Conservation (phyloP, 2,888 invertebrate species). For the Nemoura dubitans region DNA sequence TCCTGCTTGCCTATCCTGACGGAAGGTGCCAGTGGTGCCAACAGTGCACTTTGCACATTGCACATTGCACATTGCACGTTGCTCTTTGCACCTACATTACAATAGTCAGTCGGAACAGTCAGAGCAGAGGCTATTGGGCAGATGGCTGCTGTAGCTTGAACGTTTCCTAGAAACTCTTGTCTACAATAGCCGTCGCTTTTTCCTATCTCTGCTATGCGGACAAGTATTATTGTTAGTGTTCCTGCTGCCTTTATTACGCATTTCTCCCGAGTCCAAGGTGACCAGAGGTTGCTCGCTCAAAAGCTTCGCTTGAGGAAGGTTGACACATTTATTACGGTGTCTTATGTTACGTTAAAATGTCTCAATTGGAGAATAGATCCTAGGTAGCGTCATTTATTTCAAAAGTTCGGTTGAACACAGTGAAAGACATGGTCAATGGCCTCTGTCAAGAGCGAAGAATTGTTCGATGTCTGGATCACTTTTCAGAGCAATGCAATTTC, state of each 20-base stretch:
- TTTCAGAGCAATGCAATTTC: too few relatives aligned
- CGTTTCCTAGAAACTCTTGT: too few relatives aligned
- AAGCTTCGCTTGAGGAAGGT: slow-evolving; percentile 14
- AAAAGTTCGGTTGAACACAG: not conserved
- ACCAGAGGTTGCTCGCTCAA: not conserved
- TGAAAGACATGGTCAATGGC: not conserved
- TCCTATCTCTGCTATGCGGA: not conserved
- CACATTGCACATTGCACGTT: too few relatives aligned
- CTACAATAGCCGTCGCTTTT: too few relatives aligned
- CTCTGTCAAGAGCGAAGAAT: not conserved
- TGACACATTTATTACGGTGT: slow-evolving; percentile 35
- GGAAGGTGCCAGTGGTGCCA: too few relatives aligned
- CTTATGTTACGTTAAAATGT: slow-evolving; percentile 31
- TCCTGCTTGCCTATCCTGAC: too few relatives aligned
- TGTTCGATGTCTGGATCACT: too few relatives aligned
- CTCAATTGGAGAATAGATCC: slow-evolving; percentile 28
- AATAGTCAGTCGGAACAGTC: too few relatives aligned
- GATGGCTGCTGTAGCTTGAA: too few relatives aligned
- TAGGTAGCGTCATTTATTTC: not conserved
- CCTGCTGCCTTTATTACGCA: not conserved
- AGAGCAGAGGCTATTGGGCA: too few relatives aligned
- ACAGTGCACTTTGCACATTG: too few relatives aligned
- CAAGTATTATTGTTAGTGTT: not conserved
- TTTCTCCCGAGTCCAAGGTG: not conserved
- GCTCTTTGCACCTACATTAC: too few relatives aligned